Percentiles rank a stretch among this genome's conserved stretches.
Conservation (phyloP, 2,113 vertebrate species). For the Daphoenositta chrysoptera region DNA sequence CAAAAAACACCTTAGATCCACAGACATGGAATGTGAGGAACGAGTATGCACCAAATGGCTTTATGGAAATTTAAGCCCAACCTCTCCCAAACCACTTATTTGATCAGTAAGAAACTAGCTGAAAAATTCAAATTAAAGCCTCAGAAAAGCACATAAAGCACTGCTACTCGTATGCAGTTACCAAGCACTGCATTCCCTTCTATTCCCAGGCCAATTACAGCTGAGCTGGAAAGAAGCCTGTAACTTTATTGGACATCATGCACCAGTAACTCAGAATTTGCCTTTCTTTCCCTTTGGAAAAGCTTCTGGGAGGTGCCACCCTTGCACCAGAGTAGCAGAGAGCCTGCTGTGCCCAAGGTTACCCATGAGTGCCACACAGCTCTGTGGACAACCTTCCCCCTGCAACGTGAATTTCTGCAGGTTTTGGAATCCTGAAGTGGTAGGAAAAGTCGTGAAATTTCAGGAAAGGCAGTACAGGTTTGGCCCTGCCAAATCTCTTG, state of each 20-base stretch:
- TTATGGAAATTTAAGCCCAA: neutral
- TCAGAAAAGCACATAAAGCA: neutral
- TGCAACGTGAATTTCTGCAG: neutral
- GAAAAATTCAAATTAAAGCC: neutral
- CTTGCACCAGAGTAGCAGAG: neutral
- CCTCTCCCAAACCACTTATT: neutral
- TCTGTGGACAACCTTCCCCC: neutral
- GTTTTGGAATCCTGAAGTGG: neutral
- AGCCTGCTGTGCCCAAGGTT: neutral
- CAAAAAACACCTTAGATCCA: neutral
- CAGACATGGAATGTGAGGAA: neutral
- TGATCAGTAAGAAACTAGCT: neutral
- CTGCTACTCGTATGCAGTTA: neutral
- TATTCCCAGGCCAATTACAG: neutral
- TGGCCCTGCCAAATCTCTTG: neutral
- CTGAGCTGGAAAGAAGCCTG: neutral
- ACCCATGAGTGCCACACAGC: fast-evolving
- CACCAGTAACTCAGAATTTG: neutral
- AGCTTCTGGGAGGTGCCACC: neutral
- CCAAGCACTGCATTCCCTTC: neutral
- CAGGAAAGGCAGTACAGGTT: neutral
- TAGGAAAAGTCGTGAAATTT: neutral
- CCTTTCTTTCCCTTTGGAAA: neutral
- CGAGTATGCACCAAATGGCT: neutral
- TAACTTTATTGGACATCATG: neutral